phyloP scores from a whole-genome alignment of 2,888 invertebrate species.

The Stenoptilia bipunctidactyla region DNA sequence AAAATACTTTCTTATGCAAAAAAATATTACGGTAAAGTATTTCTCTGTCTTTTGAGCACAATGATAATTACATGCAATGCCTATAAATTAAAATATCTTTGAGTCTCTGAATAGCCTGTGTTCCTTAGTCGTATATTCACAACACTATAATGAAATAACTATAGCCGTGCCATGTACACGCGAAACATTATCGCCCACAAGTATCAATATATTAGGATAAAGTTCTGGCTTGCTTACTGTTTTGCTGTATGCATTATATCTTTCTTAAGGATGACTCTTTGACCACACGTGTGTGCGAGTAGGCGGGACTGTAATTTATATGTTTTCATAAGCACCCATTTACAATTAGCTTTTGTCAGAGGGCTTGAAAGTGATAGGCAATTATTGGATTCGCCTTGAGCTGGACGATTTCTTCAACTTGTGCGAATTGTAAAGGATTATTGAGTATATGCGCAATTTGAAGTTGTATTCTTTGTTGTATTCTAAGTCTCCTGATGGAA shows the following conservation, averaged over 20 bases:
- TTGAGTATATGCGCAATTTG: too few relatives aligned
- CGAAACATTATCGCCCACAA: background rate
- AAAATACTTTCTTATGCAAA: too few relatives aligned
- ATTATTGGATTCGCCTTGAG: too few relatives aligned
- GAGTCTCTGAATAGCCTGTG: too few relatives aligned
- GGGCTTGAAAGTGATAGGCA: background rate
- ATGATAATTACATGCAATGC: too few relatives aligned
- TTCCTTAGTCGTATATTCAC: too few relatives aligned
- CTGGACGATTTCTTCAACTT: too few relatives aligned
- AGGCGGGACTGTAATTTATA: conserved; percentile 33
- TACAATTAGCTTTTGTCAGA: conserved; percentile 21
- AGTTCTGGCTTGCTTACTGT: background rate
- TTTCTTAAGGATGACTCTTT: conserved; percentile 7
- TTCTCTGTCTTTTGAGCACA: background rate
- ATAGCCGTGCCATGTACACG: background rate
- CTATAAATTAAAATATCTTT: too few relatives aligned
- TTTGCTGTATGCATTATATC: background rate
- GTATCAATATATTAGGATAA: background rate
- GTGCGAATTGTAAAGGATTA: too few relatives aligned
- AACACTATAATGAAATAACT: too few relatives aligned
- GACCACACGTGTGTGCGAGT: conserved; percentile 34
- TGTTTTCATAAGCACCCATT: conserved; percentile 20
- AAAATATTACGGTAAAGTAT: background rate
- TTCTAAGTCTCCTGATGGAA: too few relatives aligned
- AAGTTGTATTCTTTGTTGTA: too few relatives aligned